Evolutionary conservation across 2,888 invertebrate genomes (phyloP), one percentile per base, ranked within the genome.

Genomic region (Diaperis boleti): DNA sequence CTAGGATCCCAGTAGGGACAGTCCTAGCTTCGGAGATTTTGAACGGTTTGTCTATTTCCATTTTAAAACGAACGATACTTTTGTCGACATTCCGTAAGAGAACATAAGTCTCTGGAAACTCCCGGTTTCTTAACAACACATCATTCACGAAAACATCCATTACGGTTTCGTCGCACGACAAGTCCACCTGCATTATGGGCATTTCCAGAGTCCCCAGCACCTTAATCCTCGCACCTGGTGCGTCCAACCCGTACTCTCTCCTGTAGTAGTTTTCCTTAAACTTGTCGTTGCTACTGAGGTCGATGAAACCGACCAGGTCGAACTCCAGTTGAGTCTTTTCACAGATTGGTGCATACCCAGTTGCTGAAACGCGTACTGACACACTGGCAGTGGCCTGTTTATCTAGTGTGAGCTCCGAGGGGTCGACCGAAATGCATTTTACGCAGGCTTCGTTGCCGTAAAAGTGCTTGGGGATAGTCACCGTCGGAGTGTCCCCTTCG

Each of bases 211-310:
- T 64, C 2, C 66, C 69, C 10, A 62, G 29, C 8, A 70, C 41
- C 35, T 72, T 65, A 3, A 75, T 42, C 52, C 62, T 59, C 1
- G 74, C 22, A 1, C 57, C 49, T 35, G 59, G 54, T 8, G 59
- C 14, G 35, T 68, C 62, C 3, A 67, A 50, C 2, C 64, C 69
- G 5, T 50, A 22, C 57, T 61, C 64, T 54, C 76, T 69, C 42
- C 65, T 71, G 59, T 65, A 75, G 41, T 74, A 73, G 37, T 72
- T 74, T 6, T 68, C 57, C 39, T 72, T 74, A 35, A 64, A 72
- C 74, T 65, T 64, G 35, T 71, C 47, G 0, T 62, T 47, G 31
- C 69, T 62, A 10, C 62, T 59, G 1, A 72, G 10, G 15, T 60
- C 68, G 4, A 74, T 68, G 42, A 67, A 61, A 3, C 73, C 74